Base-by-base conservation (phyloP, 2,113 vertebrate genomes). In the Leucosticte australis region DNA sequence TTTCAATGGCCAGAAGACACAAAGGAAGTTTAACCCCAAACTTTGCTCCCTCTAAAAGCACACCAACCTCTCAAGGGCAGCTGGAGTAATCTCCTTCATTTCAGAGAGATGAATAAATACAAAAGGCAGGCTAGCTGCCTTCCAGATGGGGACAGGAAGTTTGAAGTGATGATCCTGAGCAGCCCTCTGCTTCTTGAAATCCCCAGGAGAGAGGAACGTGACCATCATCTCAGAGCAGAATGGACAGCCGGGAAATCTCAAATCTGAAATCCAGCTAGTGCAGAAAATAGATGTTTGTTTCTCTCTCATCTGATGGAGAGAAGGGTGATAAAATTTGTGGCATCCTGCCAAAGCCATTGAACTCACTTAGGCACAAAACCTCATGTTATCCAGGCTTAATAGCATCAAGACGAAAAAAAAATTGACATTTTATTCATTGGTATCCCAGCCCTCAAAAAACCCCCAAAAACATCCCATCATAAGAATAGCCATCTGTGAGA, bases 61-160 rank as follows among this genome's bases (percentile, higher is more conserved):
- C 44, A 49, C 39, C 41, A 84, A 81, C 39, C 73, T 77, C 55
- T 64, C 63, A 55, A 46, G 44, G 47, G 52, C 94, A 93, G 94
- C 75, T 96, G 87, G 87, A 76, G 37, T 77, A 94, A 55, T 20
- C 70, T 57, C 74, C 55, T 70, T 95, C 90, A 63, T 90, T 95
- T 94, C 50, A 52, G 91, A 49, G 93, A 84, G 67, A 84, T 83
- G 50, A 87, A 82, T 87, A 49, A 35, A 24, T 49, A 90, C 89
- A 95, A 95, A 96, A 91, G 92, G 67, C 80, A 87, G 50, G 41
- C 87, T 74, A n/a, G 39, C 77, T 89, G 94, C 82, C 79, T 83
- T 94, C 94, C 94, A 96, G 91, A 95, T 95, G 95, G 95, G 95
- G 84, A 76, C 77, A 13, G 39, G 87, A 94, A 92, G 87, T 84